Conservation (phyloP, 2,113 vertebrate genomes). For the Salvelinus sp. region DNA sequence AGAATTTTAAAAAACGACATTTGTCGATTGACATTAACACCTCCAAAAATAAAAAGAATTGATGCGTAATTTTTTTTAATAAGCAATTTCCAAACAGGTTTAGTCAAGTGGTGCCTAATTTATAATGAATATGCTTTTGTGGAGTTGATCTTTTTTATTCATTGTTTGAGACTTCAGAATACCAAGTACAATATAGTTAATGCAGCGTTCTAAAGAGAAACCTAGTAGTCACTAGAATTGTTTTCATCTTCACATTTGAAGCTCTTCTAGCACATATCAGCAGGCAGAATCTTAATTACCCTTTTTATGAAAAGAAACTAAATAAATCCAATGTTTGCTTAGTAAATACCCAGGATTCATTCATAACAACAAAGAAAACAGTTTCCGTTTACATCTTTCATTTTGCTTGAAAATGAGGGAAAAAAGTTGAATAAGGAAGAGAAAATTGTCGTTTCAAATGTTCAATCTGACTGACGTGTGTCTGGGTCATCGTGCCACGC, state of each 20-base stretch:
- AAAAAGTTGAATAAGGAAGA: slow-evolving; percentile 30
- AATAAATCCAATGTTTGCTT: slow-evolving; percentile 46
- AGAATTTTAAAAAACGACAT: slow-evolving; percentile 62
- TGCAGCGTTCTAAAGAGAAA: slow-evolving; percentile 87
- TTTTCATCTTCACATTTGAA: slow-evolving; percentile 86
- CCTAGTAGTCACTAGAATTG: slow-evolving; percentile 89
- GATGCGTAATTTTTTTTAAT: slow-evolving; percentile 89
- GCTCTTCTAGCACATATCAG: slow-evolving; percentile 87
- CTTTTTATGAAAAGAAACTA: slow-evolving; percentile 62
- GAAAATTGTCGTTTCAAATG: not conserved
- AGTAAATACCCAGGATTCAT: slow-evolving; percentile 49
- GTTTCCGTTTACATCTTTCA: slow-evolving; percentile 33
- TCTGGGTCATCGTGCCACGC: slow-evolving; percentile 20
- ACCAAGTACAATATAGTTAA: slow-evolving; percentile 92
- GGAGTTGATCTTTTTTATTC: slow-evolving; percentile 39
- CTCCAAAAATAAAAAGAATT: slow-evolving; percentile 80
- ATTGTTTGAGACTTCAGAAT: slow-evolving; percentile 77
- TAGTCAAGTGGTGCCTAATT: slow-evolving; percentile 85
- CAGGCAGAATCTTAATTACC: slow-evolving; percentile 85
- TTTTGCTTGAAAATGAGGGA: slow-evolving; percentile 22
- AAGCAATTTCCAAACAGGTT: slow-evolving; percentile 92
- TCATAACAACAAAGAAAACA: slow-evolving; percentile 38
- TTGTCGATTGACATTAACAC: slow-evolving; percentile 84
- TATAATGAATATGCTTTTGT: slow-evolving; percentile 84
- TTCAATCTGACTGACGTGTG: slow-evolving; percentile 10